Percentiles rank a stretch among this genome's conserved stretches.
Conservation (phyloP, 2,888 invertebrate genomes). For the Tethea ocularis region DNA sequence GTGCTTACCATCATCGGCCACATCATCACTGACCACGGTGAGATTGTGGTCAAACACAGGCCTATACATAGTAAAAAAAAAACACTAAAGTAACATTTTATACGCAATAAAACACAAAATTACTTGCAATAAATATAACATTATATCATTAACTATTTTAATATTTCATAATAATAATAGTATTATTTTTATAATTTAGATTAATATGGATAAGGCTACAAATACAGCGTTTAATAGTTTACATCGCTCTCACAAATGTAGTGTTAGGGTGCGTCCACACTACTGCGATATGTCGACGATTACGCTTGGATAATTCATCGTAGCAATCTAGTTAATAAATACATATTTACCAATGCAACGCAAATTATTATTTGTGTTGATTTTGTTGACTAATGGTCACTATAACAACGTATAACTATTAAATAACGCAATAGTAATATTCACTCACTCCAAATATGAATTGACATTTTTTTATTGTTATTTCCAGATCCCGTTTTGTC, state of each 20-base stretch:
- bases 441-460: not conserved
- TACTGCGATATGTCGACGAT: constrained; percentile 12
- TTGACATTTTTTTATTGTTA: constrained; percentile 2
- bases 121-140: constrained; percentile 76
- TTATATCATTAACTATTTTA: constrained; percentile 73
- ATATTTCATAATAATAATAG: constrained; percentile 62
- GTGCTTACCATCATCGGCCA: too few relatives aligned
- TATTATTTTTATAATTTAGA: constrained; percentile 59
- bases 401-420: not conserved
- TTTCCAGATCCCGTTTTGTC: not conserved
- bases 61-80: too few relatives aligned
- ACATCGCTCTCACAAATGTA: constrained; percentile 65
- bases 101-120: constrained; percentile 18
- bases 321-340: not conserved
- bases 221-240: constrained; percentile 62
- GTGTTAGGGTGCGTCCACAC: constrained; percentile 41
- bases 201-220: constrained; percentile 78
- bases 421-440: not conserved
- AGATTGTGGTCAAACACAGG: too few relatives aligned
- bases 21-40: too few relatives aligned
- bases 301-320: not conserved
- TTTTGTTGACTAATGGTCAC: not conserved
- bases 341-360: too few relatives aligned
- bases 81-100: too few relatives aligned
- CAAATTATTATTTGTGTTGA: not conserved